phyloP scores from a whole-genome alignment of 2,113 vertebrate species.

The Grammomys surdaster region DNA sequence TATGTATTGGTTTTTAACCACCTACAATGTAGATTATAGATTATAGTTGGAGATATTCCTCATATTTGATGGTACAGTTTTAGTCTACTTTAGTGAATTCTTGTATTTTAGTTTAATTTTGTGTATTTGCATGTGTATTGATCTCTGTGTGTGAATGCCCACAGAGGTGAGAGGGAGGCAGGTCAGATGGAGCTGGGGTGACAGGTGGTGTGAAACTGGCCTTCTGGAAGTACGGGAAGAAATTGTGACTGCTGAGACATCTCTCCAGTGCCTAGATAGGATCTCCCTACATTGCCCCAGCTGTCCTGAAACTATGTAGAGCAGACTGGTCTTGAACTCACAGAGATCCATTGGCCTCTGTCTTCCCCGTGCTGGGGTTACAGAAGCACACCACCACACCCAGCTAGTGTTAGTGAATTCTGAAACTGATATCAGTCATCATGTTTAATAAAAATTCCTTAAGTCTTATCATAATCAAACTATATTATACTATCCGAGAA shows the following conservation, averaged over 20 bases:
- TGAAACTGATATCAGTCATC: constrained; percentile 5
- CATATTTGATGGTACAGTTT: constrained; percentile 43
- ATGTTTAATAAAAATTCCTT: constrained; percentile 30
- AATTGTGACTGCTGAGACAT: not conserved
- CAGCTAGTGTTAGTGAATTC: constrained; percentile 38
- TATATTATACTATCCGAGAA: constrained; percentile 10
- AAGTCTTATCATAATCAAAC: constrained; percentile 47
- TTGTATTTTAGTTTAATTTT: not conserved
- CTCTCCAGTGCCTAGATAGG: not conserved
- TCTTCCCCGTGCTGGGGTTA: not conserved
- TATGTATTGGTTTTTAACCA: constrained; percentile 18
- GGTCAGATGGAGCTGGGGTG: not conserved
- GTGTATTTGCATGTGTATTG: not conserved
- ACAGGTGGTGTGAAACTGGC: not conserved
- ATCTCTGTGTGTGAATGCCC: not conserved
- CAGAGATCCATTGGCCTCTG: not conserved
- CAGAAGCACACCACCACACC: not conserved
- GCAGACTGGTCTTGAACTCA: not conserved
- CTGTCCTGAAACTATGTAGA: not conserved
- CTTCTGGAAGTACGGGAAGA: not conserved
- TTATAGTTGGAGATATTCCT: constrained; percentile 50
- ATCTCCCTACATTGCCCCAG: not conserved
- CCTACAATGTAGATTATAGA: not conserved
- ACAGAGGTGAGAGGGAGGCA: not conserved
- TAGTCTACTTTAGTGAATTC: not conserved